These are phyloP conservation scores for Orycteropus afer DNA, from an alignment of 2,113 vertebrate species.

Conservation along the genomic window DNA sequence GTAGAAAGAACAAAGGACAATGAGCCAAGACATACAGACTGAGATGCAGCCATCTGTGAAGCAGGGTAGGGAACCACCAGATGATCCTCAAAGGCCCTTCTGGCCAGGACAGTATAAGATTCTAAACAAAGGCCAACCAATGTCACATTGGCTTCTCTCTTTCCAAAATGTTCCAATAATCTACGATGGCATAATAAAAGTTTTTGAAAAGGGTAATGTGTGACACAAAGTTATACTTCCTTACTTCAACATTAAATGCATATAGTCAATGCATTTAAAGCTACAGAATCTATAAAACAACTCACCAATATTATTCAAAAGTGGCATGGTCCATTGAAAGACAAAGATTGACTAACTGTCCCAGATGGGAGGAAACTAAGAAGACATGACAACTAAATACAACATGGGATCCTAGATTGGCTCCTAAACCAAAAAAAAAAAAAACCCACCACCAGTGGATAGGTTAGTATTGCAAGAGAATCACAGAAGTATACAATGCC, in stretches of 20 bases:
- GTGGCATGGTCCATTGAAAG: not conserved
- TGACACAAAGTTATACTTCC: conserved; percentile 3
- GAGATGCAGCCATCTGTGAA: not conserved
- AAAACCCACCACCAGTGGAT: too few relatives aligned
- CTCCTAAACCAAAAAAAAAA: too few relatives aligned
- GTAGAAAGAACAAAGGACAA: not conserved
- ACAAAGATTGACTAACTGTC: not conserved
- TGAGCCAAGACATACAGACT: not conserved
- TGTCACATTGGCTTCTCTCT: not conserved
- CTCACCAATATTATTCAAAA: not conserved
- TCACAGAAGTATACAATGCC: too few relatives aligned
- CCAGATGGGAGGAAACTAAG: not conserved
- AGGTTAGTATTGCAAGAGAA: too few relatives aligned
- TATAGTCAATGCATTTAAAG: not conserved
- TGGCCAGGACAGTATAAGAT: not conserved
- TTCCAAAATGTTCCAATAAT: not conserved
- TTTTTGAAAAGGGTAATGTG: not conserved
- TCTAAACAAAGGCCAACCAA: not conserved
- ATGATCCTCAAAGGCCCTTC: not conserved
- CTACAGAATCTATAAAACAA: not conserved
- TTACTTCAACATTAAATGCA: not conserved
- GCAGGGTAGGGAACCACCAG: not conserved
- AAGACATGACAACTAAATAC: not conserved
- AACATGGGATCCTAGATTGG: not conserved
- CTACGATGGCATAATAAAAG: not conserved